These are phyloP conservation scores for Spisula subtruncata DNA, from an alignment of 2,888 invertebrate genomes.

Conservation along the genomic window DNA sequence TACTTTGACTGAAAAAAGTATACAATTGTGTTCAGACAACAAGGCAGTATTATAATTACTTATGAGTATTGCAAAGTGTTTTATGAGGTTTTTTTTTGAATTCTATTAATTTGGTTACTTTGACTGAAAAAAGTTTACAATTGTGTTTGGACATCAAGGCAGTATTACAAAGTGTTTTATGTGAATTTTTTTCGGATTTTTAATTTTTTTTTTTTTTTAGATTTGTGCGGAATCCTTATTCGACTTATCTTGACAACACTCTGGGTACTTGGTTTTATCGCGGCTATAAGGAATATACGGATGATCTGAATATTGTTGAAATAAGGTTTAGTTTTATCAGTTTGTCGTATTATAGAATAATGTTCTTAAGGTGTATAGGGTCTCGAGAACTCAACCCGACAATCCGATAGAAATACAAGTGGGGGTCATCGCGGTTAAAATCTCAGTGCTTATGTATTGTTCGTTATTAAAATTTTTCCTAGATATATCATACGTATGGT, in stretches of 20 bases:
- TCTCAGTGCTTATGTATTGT: not conserved
- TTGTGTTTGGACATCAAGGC: not conserved
- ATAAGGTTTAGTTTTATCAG: slow-evolving; percentile 36
- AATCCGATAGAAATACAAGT: not conserved
- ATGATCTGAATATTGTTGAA: slow-evolving; percentile 27
- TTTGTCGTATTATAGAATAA: not conserved
- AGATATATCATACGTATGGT: not conserved
- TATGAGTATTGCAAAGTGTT: too few species aligned
- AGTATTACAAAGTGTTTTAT: not conserved
- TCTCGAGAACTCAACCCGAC: not conserved
- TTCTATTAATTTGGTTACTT: too few species aligned
- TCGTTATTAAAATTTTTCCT: not conserved
- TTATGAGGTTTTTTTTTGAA: too few species aligned
- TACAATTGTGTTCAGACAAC: not conserved
- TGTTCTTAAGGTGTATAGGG: not conserved
- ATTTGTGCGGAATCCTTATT: not conserved
- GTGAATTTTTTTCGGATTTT: too few species aligned
- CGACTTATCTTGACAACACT: not conserved
- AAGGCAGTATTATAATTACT: too few species aligned
- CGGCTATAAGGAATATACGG: not conserved
- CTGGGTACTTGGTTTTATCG: not conserved
- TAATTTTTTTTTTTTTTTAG: too few species aligned
- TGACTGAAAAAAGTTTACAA: not conserved
- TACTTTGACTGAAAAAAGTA: not conserved
- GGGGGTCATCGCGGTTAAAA: not conserved